These are phyloP conservation scores for Puffinus mauretanicus DNA, from an alignment of 2,113 vertebrate species.

Conservation along the genomic window DNA sequence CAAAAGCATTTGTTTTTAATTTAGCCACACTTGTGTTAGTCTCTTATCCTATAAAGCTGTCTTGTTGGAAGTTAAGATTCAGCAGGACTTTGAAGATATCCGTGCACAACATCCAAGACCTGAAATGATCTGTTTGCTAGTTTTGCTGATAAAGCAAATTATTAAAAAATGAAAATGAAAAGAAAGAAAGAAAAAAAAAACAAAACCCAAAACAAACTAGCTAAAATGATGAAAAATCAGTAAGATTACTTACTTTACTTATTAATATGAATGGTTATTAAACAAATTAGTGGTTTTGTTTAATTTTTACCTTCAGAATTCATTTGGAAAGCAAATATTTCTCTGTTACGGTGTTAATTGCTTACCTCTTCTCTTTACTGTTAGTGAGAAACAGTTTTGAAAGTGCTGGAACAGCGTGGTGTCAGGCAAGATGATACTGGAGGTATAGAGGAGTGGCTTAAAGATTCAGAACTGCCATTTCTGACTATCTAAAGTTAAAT, in stretches of 20 bases:
- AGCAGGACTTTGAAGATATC: accelerated
- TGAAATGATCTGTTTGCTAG: neutral
- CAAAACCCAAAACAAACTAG: neutral
- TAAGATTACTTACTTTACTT: neutral
- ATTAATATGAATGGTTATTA: too few relatives aligned
- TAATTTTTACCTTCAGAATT: neutral
- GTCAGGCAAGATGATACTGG: neutral
- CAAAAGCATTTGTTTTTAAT: neutral
- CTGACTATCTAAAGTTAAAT: neutral
- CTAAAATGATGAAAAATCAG: neutral
- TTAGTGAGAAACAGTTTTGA: neutral
- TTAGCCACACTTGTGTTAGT: neutral
- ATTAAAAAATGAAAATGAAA: neutral
- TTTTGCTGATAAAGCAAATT: neutral
- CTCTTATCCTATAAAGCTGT: neutral
- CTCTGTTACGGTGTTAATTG: neutral
- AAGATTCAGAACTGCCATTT: neutral
- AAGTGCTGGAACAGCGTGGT: neutral
- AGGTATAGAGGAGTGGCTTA: neutral
- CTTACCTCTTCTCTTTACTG: neutral
- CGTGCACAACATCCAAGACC: neutral
- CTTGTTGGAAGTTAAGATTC: neutral
- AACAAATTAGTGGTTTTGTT: neutral
- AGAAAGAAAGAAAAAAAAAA: accelerated
- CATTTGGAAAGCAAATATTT: neutral